A percentile compares a stretch with the other conserved stretches of the same genome.
Conservation (phyloP, 2,797 vertebrate genomes). For the Crenuchus spilurus region DNA sequence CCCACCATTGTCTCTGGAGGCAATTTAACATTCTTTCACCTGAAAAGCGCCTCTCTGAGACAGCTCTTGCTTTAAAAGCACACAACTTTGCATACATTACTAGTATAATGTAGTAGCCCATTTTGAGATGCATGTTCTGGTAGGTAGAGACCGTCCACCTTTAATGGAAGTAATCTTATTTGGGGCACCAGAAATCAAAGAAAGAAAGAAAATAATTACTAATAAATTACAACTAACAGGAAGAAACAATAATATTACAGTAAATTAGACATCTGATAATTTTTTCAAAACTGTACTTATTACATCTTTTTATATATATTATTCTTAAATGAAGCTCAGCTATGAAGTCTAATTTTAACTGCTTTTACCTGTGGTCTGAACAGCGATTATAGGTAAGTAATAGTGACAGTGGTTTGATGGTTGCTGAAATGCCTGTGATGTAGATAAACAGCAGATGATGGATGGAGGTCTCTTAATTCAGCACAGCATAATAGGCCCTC, state of each 20-base stretch:
- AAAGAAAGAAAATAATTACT: neutral
- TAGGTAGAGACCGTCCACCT: constrained; percentile 1
- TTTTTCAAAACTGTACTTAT: no score
- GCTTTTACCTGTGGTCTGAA: constrained; percentile 20
- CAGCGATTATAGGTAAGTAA: constrained; percentile 30
- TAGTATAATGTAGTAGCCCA: constrained; percentile 5
- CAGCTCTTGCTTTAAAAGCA: constrained; percentile 40
- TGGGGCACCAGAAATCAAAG: neutral
- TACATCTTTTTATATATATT: no score
- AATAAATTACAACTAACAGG: neutral
- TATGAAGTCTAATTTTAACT: neutral
- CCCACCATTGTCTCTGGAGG: constrained; percentile 60
- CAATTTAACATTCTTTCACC: constrained; percentile 66
- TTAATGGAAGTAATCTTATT: constrained; percentile 27
- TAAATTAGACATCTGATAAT: no score
- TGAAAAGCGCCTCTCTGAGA: constrained; percentile 46
- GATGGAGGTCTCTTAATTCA: constrained; percentile 46
- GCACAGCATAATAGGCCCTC: constrained; percentile 40
- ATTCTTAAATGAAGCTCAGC: neutral
- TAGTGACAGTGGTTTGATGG: constrained; percentile 4
- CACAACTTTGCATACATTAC: constrained; percentile 52
- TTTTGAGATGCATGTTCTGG: constrained; percentile 27
- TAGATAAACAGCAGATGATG: constrained; percentile 46
- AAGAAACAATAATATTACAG: no score
- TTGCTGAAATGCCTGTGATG: constrained; percentile 35